These are phyloP conservation scores for Lysandra coridon DNA, from an alignment of 2,888 invertebrate genomes.

Conservation along the genomic window DNA sequence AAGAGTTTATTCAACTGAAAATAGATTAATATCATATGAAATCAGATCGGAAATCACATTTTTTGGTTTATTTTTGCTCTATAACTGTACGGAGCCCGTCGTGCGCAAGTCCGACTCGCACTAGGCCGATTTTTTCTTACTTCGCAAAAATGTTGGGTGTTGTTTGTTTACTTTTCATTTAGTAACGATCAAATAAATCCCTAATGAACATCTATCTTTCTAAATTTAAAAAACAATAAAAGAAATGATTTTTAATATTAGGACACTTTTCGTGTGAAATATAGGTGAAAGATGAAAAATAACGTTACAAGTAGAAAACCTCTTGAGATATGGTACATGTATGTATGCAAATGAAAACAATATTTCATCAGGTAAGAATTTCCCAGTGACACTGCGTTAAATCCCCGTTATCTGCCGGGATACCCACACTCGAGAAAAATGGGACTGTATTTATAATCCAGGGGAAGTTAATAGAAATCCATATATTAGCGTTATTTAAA, in stretches of 20 bases:
- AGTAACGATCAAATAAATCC: neutral
- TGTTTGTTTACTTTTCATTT: neutral
- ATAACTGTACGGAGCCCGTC: too few relatives aligned
- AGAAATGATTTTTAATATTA: neutral
- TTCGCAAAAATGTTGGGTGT: neutral
- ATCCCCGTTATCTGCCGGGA: slow-evolving; percentile 29
- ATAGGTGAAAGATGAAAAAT: neutral
- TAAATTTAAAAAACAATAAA: neutral
- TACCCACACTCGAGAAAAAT: slow-evolving; percentile 20
- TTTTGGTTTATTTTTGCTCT: too few relatives aligned
- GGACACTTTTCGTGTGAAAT: neutral
- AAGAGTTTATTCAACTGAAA: too few relatives aligned
- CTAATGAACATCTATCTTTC: neutral
- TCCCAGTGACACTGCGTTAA: slow-evolving; percentile 29
- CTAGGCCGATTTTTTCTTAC: neutral
- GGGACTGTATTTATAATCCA: slow-evolving; percentile 26
- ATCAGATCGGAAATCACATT: too few relatives aligned
- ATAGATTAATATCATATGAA: too few relatives aligned
- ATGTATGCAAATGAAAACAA: slow-evolving; percentile 30
- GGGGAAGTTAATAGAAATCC: slow-evolving; percentile 28
- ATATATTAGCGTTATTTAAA: slow-evolving; percentile 26
- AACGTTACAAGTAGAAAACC: slow-evolving; percentile 15
- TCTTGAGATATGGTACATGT: slow-evolving; percentile 21
- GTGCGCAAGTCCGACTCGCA: too few relatives aligned
- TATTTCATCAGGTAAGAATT: slow-evolving; percentile 31